Evolutionary conservation across 2,888 invertebrate genomes (phyloP), one percentile per base, ranked within the genome.

Genomic region (Drosophila quinaria): DNA sequence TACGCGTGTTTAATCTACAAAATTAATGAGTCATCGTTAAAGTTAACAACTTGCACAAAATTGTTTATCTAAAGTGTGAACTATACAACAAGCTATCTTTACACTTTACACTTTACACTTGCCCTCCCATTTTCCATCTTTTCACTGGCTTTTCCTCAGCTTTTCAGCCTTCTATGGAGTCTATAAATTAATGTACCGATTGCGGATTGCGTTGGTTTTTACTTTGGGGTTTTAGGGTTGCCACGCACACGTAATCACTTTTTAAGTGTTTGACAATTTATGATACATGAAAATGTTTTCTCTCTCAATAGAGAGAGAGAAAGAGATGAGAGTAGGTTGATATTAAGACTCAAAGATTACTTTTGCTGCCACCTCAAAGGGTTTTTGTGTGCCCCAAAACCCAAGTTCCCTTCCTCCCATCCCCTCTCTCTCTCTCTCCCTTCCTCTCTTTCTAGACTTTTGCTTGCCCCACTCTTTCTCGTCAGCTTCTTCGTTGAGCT

Each of bases 11-110:
- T 59, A 64, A 80, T 74, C 71, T 78, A 73, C 70, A 70, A 78
- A 87, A 89, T 87, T 89, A 87, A 87, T 87, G 87, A 89, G 87
- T 87, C 89, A 87, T 87, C 87, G 85, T 89, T 87, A 89, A 89
- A 83, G 81, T 85, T 81, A 80, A 83, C 89, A 87, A 89, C 84
- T 81, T 81, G 83, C 89, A 77, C 78, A 81, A 89, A 83, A 81
- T 84, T 87, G 85, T 85, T 87, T 87, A 87, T 89, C 89, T 87
- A 77, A 87, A 88, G 86, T 85, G 85, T 62, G 68, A 83, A 80
- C 69, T 69, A 35, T 46, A 56, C 10, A 41, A 54, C 19, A 60
- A 58, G 35, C 29, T 31, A 31, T 33, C 3, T 10, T 4, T 17
- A 10, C 41, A 3, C 41, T 17, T 41, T 22, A 22, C 22, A 22